Base-by-base conservation (phyloP, 2,797 vertebrate species). In the Artibeus jamaicensis region DNA sequence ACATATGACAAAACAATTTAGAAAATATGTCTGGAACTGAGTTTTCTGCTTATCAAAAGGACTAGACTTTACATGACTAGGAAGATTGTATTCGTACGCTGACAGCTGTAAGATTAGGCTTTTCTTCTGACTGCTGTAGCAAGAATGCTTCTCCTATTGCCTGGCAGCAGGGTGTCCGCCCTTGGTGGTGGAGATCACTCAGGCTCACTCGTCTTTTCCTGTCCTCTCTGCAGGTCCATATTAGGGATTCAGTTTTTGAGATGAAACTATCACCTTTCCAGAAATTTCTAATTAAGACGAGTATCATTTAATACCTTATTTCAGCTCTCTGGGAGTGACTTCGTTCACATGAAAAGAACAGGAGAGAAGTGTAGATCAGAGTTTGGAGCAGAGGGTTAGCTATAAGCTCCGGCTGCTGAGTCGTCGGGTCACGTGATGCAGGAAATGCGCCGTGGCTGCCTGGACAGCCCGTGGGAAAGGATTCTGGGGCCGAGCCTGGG, bases 321-420 rank as follows among this genome's bases (percentile, higher is more conserved):
- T 57, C n/a, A 83, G 65, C 59, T 81, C 53, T 11, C 83, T 82
- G 67, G 76, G 90, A n/a, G 29, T 46, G 86, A 67, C 57, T 32
- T n/a, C 55, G 32, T 77, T 74, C 9, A 10, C n/a, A 0, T 39
- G 32, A 91, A 57, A 26, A 26, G 87, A 83, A 62, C 37, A 16
- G 59, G 42, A n/a, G 16, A 78, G 19, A 11, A 5, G 0, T 2
- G 1, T 15, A 1, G 57, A 21, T 42, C 9, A 29, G 53, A 39
- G 42, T 21, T 68, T 1, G 29, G 0, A 18, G 16, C 29, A 65
- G 65, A 70, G 32, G 50, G 15, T 24, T 29, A 22, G 29, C 12
- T n/a, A 15, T 0, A 21, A 57, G 16, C 21, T 24, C 7, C 0
- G 16, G 39, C 1, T 29, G 53, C 50, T 37, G 50, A 50, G 57